These are phyloP conservation scores for Notodonta dromedarius DNA, from an alignment of 2,888 invertebrate genomes.

Conservation along the genomic window DNA sequence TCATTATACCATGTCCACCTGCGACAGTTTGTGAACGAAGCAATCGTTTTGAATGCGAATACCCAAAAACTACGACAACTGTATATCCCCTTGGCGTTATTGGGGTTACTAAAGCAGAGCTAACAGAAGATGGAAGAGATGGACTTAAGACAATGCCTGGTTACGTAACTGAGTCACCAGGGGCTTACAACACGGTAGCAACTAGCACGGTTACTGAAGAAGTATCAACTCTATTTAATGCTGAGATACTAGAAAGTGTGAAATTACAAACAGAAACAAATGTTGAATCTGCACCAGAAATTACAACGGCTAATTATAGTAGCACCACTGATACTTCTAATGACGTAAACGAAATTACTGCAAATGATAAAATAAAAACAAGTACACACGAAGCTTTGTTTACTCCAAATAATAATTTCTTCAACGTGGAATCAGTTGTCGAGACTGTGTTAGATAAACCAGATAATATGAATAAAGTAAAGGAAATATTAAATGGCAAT, in stretches of 20 bases:
- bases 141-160: neutral
- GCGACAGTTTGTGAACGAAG: conserved; percentile 60
- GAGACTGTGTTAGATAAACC: conserved; percentile 7
- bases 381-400: conserved; percentile 5
- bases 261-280: neutral
- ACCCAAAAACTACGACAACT: conserved; percentile 32
- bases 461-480: neutral
- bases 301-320: neutral
- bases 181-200: neutral
- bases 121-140: conserved; percentile 2
- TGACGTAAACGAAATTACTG: conserved; percentile 6
- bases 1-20: conserved; percentile 66
- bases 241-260: conserved; percentile 7
- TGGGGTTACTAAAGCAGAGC: conserved; percentile 21
- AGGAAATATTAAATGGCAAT: neutral
- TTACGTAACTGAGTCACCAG: neutral
- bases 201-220: conserved; percentile 10
- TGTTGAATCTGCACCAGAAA: conserved; percentile 6
- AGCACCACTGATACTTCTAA: conserved; percentile 5
- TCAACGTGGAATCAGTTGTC: conserved; percentile 1
- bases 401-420: conserved; percentile 6
- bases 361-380: conserved; percentile 7
- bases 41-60: conserved; percentile 74
- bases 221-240: conserved; percentile 9
- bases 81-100: conserved; percentile 18